A percentile compares a stretch with the other conserved stretches of the same genome.
Evolutionary conservation across 2,888 invertebrate genomes (phyloP).

Genomic region (Cataglyphis cursor): DNA sequence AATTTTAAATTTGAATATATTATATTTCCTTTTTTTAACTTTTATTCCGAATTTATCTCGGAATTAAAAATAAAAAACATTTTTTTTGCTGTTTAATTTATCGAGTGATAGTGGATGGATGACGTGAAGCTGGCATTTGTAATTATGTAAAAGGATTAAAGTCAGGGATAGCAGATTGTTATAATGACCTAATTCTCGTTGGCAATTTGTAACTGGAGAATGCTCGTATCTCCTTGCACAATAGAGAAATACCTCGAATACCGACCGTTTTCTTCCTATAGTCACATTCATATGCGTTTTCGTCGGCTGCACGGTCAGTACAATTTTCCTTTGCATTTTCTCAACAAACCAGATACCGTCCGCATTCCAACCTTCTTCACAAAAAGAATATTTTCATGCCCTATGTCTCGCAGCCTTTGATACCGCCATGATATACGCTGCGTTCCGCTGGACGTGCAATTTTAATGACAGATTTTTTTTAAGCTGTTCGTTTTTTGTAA

Average conservation of each 20-base stretch:
- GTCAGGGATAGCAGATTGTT: conserved; percentile 28
- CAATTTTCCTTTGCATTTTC: conserved; percentile 72
- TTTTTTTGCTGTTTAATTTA: conserved; percentile 2
- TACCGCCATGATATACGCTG: background rate
- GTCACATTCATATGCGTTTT: conserved; percentile 58
- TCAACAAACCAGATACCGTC: conserved; percentile 57
- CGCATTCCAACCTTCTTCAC: conserved; percentile 58
- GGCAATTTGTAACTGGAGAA: conserved; percentile 47
- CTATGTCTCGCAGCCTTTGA: conserved; percentile 45
- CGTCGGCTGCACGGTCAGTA: conserved; percentile 55
- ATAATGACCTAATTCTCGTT: conserved; percentile 42
- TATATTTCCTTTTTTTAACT: background rate
- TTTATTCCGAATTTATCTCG: background rate
- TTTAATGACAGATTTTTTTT: conserved; percentile 41
- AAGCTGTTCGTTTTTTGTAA: background rate
- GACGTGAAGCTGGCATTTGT: background rate
- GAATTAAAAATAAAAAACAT: conserved; percentile 8
- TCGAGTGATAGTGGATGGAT: background rate
- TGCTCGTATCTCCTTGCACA: conserved; percentile 58
- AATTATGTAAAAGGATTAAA: conserved; percentile 28
- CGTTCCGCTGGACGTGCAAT: conserved; percentile 7
- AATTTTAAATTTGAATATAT: background rate
- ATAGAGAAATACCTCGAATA: conserved; percentile 62
- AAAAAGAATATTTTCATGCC: conserved; percentile 58
- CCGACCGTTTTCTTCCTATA: conserved; percentile 47